These are phyloP conservation scores for Kuschelorhynchus macadamiae DNA, from an alignment of 2,888 invertebrate genomes.

Conservation along the genomic window DNA sequence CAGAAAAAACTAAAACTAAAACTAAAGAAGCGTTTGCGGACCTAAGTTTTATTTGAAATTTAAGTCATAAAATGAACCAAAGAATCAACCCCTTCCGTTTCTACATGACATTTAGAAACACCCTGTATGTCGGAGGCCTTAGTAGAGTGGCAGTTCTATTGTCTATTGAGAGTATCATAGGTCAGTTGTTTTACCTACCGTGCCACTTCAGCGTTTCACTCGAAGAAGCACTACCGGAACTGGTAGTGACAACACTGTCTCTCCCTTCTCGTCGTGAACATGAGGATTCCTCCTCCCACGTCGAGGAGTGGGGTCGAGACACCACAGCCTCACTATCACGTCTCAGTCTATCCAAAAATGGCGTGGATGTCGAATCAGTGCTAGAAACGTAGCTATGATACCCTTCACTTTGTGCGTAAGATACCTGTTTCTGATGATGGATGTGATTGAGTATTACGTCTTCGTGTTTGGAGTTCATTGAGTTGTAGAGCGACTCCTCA, in stretches of 20 bases:
- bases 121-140: too few species aligned
- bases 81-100: too few species aligned
- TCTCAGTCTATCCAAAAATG: constrained; percentile 81
- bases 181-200: too few species aligned
- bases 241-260: constrained; percentile 76
- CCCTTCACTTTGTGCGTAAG: constrained; percentile 85
- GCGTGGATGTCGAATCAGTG: constrained; percentile 82
- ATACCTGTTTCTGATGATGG: constrained; percentile 81
- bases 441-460: constrained; percentile 71
- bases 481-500: constrained; percentile 68
- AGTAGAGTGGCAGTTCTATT: too few species aligned
- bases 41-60: too few species aligned
- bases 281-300: constrained; percentile 42
- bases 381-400: constrained; percentile 86
- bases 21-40: too few species aligned
- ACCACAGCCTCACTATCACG: constrained; percentile 74
- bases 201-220: constrained; percentile 87
- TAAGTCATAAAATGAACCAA: too few species aligned
- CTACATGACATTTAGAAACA: too few species aligned
- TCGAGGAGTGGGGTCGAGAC: constrained; percentile 62
- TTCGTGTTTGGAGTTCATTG: constrained; percentile 64
- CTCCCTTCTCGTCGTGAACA: constrained; percentile 67
- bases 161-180: too few species aligned
- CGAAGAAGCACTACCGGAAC: constrained; percentile 76
- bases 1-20: too few species aligned